Base-by-base conservation (phyloP, 1,140 invertebrate genomes). In the Halesus radiatus region DNA sequence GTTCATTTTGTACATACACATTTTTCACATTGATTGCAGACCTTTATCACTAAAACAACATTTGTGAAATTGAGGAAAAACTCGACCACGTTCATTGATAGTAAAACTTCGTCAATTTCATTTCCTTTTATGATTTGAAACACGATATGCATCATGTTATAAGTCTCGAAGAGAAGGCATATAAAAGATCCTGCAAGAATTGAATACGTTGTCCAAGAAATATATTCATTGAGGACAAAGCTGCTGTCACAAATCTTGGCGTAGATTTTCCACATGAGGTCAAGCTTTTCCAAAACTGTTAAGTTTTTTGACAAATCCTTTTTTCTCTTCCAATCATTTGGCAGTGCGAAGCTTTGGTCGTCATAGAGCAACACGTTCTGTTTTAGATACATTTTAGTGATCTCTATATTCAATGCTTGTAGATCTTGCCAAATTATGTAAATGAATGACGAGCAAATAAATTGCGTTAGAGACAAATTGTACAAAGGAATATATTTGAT, bases 241-340 rank as follows among this genome's bases (percentile, higher is more conserved):
- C 62, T 26, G 22, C 62, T 29, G 26, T 64, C 62, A 64, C 62
- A 64, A 64, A 64, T 64, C 22, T 64, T 64, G 7, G 26, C 22
- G 22, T 64, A 64, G 16, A n/a, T 29, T 26, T 64, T 64, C 62
- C 62, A 64, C 22, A 64, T 15, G 26, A 64, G 10, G 26, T 64
- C 62, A 2, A 64, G 26, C 26, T 64, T 64, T 29, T 64, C 26
- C 26, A 64, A 10, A 64, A 64, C 22, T 4, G 26, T 32, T 16
- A n/a, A 26, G 16, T 32, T 15, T 64, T 29, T 64, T n/a, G 62
- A 32, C 15, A 26, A 26, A 16, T 64, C 37, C 37, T 45, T 45
- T 45, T 45, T 45, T 2, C 13, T 45, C 7, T 45, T 45, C 37
- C 37, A 45, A 45, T 45, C 37, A 45, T 45, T 45, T 10, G 37